Percentiles rank a stretch among this genome's conserved stretches.
These are phyloP conservation scores for Acleris literana DNA, from an alignment of 2,888 invertebrate species.

Conservation along the genomic window DNA sequence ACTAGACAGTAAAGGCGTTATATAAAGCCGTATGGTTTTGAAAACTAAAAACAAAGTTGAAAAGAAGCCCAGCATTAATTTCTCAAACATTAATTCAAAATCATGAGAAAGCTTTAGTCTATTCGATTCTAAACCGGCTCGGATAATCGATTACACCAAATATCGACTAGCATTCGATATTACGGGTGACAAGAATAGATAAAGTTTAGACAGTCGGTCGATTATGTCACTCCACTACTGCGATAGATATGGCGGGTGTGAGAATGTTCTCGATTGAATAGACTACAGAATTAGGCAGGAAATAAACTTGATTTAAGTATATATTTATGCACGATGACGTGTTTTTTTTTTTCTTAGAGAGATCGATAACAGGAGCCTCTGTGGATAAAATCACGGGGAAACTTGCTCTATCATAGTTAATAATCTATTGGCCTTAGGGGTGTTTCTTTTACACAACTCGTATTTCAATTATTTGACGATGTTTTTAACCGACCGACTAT, in stretches of 20 bases:
- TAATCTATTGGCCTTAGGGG: too few relatives aligned
- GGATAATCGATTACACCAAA: slow-evolving; percentile 18
- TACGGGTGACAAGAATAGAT: slow-evolving; percentile 9
- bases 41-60: too few relatives aligned
- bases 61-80: neutral
- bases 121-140: slow-evolving; percentile 26
- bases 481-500: too few relatives aligned
- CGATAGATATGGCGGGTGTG: slow-evolving; percentile 19
- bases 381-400: too few relatives aligned
- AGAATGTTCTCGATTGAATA: slow-evolving; percentile 7
- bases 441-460: too few relatives aligned
- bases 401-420: too few relatives aligned
- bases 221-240: slow-evolving; percentile 4
- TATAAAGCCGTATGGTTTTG: too few relatives aligned
- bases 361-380: too few relatives aligned
- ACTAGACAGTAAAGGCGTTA: too few relatives aligned
- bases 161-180: slow-evolving; percentile 18
- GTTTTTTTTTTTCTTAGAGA: too few relatives aligned
- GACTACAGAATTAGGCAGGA: neutral
- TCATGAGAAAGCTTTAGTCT: slow-evolving; percentile 3
- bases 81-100: neutral
- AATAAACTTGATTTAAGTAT: neutral
- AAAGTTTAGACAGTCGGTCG: slow-evolving; percentile 6
- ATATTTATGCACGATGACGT: too few relatives aligned
- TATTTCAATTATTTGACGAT: too few relatives aligned